These are phyloP conservation scores for Heptranchias perlo DNA, from an alignment of 2,113 vertebrate species.

Conservation along the genomic window DNA sequence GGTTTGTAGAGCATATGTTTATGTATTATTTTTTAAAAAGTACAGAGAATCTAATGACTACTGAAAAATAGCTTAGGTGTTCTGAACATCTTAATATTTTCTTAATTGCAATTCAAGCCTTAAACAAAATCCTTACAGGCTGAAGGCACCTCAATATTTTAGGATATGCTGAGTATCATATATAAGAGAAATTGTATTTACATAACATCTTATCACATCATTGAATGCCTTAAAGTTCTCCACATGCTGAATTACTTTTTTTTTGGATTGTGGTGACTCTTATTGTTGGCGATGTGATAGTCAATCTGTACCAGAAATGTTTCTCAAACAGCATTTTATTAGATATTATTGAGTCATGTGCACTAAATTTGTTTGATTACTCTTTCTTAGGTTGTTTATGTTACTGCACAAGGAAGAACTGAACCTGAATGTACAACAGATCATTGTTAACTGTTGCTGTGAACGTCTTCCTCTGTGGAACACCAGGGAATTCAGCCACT, in stretches of 20 bases:
- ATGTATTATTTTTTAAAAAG: background rate
- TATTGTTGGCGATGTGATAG: background rate
- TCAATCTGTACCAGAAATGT: background rate
- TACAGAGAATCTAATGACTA: background rate
- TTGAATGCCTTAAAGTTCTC: background rate
- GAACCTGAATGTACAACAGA: slow-evolving; percentile 74
- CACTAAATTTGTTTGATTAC: background rate
- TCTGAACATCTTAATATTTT: background rate
- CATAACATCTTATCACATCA: background rate
- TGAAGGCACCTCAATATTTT: background rate
- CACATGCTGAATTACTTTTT: background rate
- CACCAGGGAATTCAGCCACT: slow-evolving; percentile 51
- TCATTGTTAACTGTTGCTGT: slow-evolving; percentile 82
- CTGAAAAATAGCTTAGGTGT: background rate
- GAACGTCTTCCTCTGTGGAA: slow-evolving; percentile 69
- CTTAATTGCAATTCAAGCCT: background rate
- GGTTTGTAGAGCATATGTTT: too few species aligned
- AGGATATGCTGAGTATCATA: background rate
- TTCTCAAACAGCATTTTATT: background rate
- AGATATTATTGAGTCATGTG: background rate
- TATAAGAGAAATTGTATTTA: background rate
- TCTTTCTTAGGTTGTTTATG: background rate
- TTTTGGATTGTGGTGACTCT: background rate
- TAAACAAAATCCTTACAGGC: background rate
- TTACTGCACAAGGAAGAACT: slow-evolving; percentile 69